Percentiles rank a stretch among this genome's conserved stretches.
Evolutionary conservation across 2,888 invertebrate species (phyloP).

Genomic region (Cheiracanthium punctorium): DNA sequence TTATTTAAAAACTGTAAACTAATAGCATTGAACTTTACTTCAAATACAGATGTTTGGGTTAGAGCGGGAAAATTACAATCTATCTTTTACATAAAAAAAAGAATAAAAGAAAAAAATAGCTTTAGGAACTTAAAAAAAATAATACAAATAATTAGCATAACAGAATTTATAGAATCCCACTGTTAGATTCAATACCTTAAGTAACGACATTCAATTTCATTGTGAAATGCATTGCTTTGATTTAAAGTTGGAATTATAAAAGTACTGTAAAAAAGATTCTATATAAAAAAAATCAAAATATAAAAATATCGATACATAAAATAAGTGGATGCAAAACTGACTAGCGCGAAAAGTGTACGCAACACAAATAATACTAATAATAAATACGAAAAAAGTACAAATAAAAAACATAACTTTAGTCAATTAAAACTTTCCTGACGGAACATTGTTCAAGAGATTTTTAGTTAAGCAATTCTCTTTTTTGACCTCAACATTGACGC

Average conservation of each 20-base stretch:
- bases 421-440: not conserved
- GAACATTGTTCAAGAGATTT: not conserved
- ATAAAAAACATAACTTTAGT: not conserved
- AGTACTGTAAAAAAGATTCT: not conserved
- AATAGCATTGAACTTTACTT: not conserved
- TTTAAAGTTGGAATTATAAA: not conserved
- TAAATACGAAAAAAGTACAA: not conserved
- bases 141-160: too few species aligned
- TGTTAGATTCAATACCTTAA: not conserved
- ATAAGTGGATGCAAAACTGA: not conserved
- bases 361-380: constrained; percentile 3
- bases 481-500: not conserved
- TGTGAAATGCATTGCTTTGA: not conserved
- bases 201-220: not conserved
- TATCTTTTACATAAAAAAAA: too few species aligned
- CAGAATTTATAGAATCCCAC: too few species aligned
- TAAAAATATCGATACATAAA: not conserved
- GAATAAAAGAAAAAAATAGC: too few species aligned
- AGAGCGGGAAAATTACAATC: too few species aligned
- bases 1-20: not conserved
- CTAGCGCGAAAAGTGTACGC: not conserved
- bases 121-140: too few species aligned
- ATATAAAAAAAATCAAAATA: not conserved
- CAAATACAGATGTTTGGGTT: too few species aligned
- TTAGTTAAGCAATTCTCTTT: not conserved